A percentile compares a stretch with the other conserved stretches of the same genome.
phyloP scores from a whole-genome alignment of 2,888 invertebrate genomes.

The Congeria kusceri region DNA sequence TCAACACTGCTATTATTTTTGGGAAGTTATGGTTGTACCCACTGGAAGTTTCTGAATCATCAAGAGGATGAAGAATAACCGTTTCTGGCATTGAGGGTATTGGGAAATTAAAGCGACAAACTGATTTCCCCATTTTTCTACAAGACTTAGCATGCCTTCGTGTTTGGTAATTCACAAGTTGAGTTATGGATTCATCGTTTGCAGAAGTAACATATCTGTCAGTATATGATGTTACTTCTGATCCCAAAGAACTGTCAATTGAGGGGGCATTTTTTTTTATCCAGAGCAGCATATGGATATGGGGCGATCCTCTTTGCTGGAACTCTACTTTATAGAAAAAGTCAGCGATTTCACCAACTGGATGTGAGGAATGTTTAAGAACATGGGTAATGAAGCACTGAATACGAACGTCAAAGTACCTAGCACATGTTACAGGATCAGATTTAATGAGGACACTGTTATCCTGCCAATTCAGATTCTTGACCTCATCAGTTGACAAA shows the following conservation, averaged over 20 bases:
- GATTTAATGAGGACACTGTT: slow-evolving; percentile 59
- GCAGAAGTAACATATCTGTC: slow-evolving; percentile 15
- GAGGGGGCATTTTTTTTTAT: slow-evolving; percentile 17
- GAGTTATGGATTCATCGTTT: slow-evolving; percentile 23
- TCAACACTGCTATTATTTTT: not conserved
- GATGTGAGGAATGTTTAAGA: slow-evolving; percentile 24
- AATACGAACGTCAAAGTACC: slow-evolving; percentile 66
- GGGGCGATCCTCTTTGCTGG: slow-evolving; percentile 58
- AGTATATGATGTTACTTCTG: slow-evolving; percentile 10
- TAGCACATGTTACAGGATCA: slow-evolving; percentile 70
- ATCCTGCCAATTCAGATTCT: slow-evolving; percentile 50
- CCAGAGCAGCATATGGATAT: too few relatives aligned
- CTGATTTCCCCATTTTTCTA: slow-evolving; percentile 21
- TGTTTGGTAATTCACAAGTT: slow-evolving; percentile 50
- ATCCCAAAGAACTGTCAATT: not conserved
- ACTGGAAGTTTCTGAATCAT: not conserved
- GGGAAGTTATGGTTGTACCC: not conserved
- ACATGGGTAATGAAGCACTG: slow-evolving; percentile 47
- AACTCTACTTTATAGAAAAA: slow-evolving; percentile 66
- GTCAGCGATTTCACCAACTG: slow-evolving; percentile 58
- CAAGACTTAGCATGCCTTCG: slow-evolving; percentile 59
- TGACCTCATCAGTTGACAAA: slow-evolving; percentile 16
- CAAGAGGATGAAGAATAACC: slow-evolving; percentile 21
- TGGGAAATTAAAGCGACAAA: slow-evolving; percentile 45
- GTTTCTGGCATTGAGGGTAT: slow-evolving; percentile 40